phyloP scores from a whole-genome alignment of 2,113 vertebrate genomes.

The Prietella phreatophila region DNA sequence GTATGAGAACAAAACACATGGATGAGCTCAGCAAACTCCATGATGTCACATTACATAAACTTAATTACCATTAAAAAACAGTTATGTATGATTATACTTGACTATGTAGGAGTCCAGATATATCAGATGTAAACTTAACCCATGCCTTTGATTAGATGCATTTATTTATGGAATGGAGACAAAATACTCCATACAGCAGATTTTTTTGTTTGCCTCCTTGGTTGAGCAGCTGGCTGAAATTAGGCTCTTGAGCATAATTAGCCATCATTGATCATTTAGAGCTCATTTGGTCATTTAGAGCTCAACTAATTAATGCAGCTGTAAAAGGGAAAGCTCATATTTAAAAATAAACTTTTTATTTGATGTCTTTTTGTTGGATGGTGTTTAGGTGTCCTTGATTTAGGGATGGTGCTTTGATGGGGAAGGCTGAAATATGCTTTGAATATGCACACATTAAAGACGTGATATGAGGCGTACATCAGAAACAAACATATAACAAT shows the following conservation, averaged over 20 bases:
- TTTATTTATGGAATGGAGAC: background rate
- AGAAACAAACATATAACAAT: background rate
- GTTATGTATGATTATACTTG: background rate
- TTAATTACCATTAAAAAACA: background rate
- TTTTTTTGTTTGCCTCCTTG: background rate
- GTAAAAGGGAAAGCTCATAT: background rate
- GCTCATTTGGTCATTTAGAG: slow-evolving; percentile 7
- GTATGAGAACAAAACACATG: background rate
- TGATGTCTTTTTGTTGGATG: too few species aligned
- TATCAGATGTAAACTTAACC: background rate
- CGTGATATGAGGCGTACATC: background rate
- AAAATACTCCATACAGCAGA: slow-evolving; percentile 16
- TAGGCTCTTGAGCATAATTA: slow-evolving; percentile 38
- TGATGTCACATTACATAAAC: background rate
- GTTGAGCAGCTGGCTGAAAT: slow-evolving; percentile 26
- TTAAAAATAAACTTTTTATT: background rate
- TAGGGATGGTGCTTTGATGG: background rate
- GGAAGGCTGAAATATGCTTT: background rate
- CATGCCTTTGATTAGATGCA: slow-evolving; percentile 1
- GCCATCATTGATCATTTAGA: slow-evolving; percentile 25
- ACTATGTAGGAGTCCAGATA: background rate
- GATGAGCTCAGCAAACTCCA: background rate
- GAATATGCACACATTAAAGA: background rate
- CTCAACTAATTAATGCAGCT: slow-evolving; percentile 18
- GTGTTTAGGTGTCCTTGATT: too few species aligned